A percentile compares a stretch with the other conserved stretches of the same genome.
These are phyloP conservation scores for Hydrochoerus hydrochaeris DNA, from an alignment of 2,113 vertebrate species.

Conservation along the genomic window DNA sequence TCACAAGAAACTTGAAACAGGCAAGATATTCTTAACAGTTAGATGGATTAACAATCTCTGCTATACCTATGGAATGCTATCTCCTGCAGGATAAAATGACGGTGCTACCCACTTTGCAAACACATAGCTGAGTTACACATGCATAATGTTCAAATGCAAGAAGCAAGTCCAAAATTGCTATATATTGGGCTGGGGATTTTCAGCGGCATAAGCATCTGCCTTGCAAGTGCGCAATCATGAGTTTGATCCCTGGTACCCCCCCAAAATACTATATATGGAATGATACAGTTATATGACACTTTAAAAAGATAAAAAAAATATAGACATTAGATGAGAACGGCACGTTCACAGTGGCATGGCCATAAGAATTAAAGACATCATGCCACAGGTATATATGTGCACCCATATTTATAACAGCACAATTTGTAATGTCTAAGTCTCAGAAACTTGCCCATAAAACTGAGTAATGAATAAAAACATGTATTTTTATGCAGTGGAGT, in stretches of 20 bases:
- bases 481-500: not conserved
- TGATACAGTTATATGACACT: not conserved
- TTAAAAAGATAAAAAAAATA: not conserved
- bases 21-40: not conserved
- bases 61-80: not conserved
- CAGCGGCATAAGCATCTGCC: too few relatives aligned
- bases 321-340: not conserved
- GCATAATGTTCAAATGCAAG: not conserved
- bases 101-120: not conserved
- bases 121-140: not conserved
- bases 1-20: not conserved
- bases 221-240: too few relatives aligned
- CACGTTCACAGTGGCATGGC: not conserved
- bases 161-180: not conserved
- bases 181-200: too few relatives aligned
- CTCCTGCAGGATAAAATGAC: not conserved
- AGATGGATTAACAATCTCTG: not conserved
- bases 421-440: not conserved
- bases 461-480: not conserved
- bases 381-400: not conserved
- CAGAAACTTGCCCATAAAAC: not conserved
- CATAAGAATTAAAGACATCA: not conserved
- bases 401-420: not conserved
- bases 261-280: not conserved
- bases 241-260: too few relatives aligned